A percentile compares a stretch with the other conserved stretches of the same genome.
These are phyloP conservation scores for Geococcyx californianus DNA, from an alignment of 2,113 vertebrate species.

Conservation along the genomic window DNA sequence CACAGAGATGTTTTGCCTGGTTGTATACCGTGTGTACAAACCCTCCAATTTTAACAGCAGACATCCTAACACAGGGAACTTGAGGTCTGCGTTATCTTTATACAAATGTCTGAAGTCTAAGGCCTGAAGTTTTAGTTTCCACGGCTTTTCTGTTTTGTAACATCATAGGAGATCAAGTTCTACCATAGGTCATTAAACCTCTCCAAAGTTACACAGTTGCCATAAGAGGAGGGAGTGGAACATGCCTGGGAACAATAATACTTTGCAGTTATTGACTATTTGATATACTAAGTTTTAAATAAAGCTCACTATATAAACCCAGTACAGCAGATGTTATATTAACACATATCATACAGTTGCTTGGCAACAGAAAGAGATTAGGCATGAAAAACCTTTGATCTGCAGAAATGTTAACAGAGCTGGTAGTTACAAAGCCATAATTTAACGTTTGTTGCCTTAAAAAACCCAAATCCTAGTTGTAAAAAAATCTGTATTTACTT, in stretches of 20 bases:
- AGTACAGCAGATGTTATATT: constrained; percentile 48
- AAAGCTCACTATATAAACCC: constrained; percentile 42
- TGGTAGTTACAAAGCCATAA: constrained; percentile 23
- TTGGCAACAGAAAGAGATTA: constrained; percentile 59
- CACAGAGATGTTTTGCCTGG: background rate
- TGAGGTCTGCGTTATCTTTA: background rate
- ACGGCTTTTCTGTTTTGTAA: background rate
- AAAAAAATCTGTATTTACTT: background rate
- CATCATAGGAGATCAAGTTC: background rate
- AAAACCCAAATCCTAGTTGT: background rate
- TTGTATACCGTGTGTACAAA: background rate
- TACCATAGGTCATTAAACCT: background rate
- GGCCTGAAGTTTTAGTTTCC: background rate
- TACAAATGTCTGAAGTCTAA: background rate
- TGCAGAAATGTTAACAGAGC: constrained; percentile 29
- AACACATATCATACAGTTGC: constrained; percentile 44
- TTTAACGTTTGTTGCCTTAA: constrained; percentile 20
- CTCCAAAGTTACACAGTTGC: background rate
- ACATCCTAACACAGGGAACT: background rate
- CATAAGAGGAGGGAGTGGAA: background rate
- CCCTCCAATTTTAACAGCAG: background rate
- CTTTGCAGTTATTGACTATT: background rate
- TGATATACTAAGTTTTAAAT: constrained; percentile 28
- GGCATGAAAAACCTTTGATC: constrained; percentile 53
- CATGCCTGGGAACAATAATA: background rate